Conservation (phyloP, 2,888 invertebrate genomes). For the Sesamia inferens region DNA sequence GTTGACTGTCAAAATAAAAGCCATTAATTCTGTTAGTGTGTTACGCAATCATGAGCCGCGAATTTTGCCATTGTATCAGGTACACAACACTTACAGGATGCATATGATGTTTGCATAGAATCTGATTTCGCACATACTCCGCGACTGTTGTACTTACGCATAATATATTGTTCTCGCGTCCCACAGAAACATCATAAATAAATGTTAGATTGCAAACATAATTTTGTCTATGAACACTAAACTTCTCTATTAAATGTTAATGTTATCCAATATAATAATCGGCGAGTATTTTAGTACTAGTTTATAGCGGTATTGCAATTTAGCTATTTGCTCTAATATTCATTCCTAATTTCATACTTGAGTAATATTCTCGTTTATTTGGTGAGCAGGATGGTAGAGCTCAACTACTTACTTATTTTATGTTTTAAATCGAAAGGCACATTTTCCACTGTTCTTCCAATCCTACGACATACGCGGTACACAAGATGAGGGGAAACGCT, state of each 20-base stretch:
- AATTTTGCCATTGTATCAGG: no score
- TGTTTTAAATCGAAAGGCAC: no score
- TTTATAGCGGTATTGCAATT: slow-evolving; percentile 52
- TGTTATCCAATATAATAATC: slow-evolving; percentile 45
- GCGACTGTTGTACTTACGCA: background rate
- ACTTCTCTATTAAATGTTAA: slow-evolving; percentile 51
- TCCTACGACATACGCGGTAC: no score
- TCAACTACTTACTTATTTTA: background rate
- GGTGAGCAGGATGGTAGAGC: no score
- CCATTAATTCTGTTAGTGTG: background rate
- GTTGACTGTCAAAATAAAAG: no score
- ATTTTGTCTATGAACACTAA: slow-evolving; percentile 35
- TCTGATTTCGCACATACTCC: slow-evolving; percentile 6
- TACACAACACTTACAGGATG: background rate
- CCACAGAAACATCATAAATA: slow-evolving; percentile 13
- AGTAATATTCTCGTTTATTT: slow-evolving; percentile 45
- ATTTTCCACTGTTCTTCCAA: no score
- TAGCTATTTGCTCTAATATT: slow-evolving; percentile 45
- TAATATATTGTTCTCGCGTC: slow-evolving; percentile 2
- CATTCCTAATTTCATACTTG: slow-evolving; percentile 16
- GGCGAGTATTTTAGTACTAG: slow-evolving; percentile 33
- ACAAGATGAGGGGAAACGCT: no score
- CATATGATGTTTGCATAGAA: background rate
- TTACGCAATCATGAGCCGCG: background rate
- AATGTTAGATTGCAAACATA: slow-evolving; percentile 23